These are phyloP conservation scores for Amphiprion ocellaris DNA, from an alignment of 2,113 vertebrate genomes.

Conservation along the genomic window DNA sequence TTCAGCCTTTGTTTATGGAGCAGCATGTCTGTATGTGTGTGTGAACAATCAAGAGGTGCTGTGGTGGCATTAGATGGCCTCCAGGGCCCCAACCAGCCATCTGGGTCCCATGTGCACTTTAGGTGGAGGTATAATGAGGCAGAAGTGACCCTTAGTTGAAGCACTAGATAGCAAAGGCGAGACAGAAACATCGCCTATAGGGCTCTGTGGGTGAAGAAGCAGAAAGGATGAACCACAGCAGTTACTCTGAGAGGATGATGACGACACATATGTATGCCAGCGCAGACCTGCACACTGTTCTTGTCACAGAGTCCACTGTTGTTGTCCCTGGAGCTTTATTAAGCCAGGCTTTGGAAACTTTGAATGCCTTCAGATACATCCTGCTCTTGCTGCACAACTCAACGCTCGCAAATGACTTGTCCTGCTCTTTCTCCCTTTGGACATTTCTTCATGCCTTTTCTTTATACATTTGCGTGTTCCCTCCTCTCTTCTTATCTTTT, in stretches of 20 bases:
- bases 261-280: constrained; percentile 6
- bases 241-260: constrained; percentile 23
- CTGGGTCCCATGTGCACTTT: constrained; percentile 17
- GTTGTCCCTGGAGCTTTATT: constrained; percentile 59
- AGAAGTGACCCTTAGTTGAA: constrained; percentile 32
- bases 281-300: neutral
- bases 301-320: constrained; percentile 1
- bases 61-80: neutral
- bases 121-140: constrained; percentile 43
- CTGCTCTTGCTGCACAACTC: neutral
- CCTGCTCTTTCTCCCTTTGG: constrained; percentile 22
- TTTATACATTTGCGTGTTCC: constrained; percentile 10
- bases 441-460: constrained; percentile 8
- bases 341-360: constrained; percentile 16
- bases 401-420: constrained; percentile 18
- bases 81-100: neutral
- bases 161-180: constrained; percentile 13
- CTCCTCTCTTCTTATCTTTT: constrained; percentile 31
- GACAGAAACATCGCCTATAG: neutral
- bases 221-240: constrained; percentile 29
- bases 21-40: neutral
- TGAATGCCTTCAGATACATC: constrained; percentile 21
- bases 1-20: constrained; percentile 38
- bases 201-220: constrained; percentile 7
- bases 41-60: constrained; percentile 10